These are phyloP conservation scores for Metopolophium dirhodum DNA, from an alignment of 1,140 invertebrate genomes.

Conservation along the genomic window DNA sequence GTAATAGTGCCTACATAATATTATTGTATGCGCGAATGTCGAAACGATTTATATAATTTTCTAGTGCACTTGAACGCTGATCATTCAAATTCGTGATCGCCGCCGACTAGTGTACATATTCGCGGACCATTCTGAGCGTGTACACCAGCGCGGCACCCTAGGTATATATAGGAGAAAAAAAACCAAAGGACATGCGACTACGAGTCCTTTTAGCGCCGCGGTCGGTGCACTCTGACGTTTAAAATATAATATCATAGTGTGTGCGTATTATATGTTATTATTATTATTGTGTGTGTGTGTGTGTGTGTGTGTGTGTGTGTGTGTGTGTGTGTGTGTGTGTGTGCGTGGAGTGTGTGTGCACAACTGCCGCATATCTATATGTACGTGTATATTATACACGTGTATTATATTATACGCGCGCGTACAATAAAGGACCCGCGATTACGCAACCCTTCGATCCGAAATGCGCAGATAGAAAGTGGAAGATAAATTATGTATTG, in stretches of 20 bases:
- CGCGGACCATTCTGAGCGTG: background rate
- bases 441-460: constrained; percentile 41
- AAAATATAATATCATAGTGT: background rate
- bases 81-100: constrained; percentile 46
- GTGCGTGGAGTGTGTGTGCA: too few species aligned
- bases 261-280: background rate
- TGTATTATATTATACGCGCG: background rate
- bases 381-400: background rate
- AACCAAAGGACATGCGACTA: background rate
- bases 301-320: too few species aligned
- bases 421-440: background rate
- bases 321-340: too few species aligned
- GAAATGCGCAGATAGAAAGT: constrained; percentile 47
- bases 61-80: constrained; percentile 44
- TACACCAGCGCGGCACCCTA: background rate
- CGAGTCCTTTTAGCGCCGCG: background rate
- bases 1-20: background rate
- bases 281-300: background rate
- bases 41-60: constrained; percentile 55
- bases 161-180: background rate
- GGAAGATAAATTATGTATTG: constrained; percentile 43
- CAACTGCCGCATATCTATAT: background rate
- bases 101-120: constrained; percentile 22
- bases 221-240: background rate
- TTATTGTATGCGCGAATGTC: constrained; percentile 20